Base-by-base conservation (phyloP, 1,140 invertebrate genomes). In the Lordiphosa collinella region DNA sequence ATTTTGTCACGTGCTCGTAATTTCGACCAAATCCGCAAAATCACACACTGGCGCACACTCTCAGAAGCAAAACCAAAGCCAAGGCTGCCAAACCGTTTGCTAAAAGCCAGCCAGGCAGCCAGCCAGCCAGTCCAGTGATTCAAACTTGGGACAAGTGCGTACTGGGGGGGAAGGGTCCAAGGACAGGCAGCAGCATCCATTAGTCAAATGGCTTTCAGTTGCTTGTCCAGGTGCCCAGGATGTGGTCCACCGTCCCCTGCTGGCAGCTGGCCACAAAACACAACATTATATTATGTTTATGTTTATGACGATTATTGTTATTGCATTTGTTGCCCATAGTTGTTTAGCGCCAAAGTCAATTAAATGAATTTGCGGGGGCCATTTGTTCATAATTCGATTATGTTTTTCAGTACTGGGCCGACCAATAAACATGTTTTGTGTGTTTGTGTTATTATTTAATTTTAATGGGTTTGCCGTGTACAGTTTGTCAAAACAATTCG, bases 1-100 rank as follows among this genome's bases (percentile, higher is more conserved):
- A 82, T 82, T 82, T 84, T 84, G 78, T 84, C 78, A 82, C 78
- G 78, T 82, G 78, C 72, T 61, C 49, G 76, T 84, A 76, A 78
- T 84, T 82, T 84, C 50, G 56, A 40, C 48, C 54, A 68, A 84
- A 84, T 82, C 72, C 63, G 57, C 63, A 84, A 82, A 84, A 82
- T 76, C 76, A 68, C 62, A 82, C 55, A 75, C 41, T 54, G 16
- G 16, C 73, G 47, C 57, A 70, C 38, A 48, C 38, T 50, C 55
- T 41, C 49, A 43, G 46, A 44, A 13, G 63, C 64, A 59, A 40
- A 60, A 70, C 71, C 61, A 82, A 80, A 82, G 75, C 53, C 56
- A 70, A 59, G 60, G 43, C 63, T 7, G 22, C 22, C 5, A 32
- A 70, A 82, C 57, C 73, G 76, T 66, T 25, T 59, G 54, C 68